Base-by-base conservation (phyloP, 2,797 vertebrate genomes). In the Myotis vivesi region DNA sequence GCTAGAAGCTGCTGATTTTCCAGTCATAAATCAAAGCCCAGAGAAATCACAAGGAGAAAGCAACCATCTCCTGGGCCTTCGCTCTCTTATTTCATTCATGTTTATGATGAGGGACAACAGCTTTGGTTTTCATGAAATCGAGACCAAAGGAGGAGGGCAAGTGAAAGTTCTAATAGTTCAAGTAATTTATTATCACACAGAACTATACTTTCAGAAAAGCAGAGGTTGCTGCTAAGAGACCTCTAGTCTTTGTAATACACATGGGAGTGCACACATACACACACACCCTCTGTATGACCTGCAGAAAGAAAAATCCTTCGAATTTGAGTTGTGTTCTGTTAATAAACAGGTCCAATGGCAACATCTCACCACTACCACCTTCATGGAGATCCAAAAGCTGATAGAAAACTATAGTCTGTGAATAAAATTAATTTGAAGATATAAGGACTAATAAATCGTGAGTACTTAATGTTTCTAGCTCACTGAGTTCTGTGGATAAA, bases 351-450 rank as follows among this genome's bases (percentile, higher is more conserved):
- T 41, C 59, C 53, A 49, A 0, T 4, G 3, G 25, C 59, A 89
- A 73, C n/a, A n/a, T 16, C 4, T 51, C 6, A 36, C 12, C 73
- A 76, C 23, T 25, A 41, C 33, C 16, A 30, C 46, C 30, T 55
- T 77, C 84, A 3, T 12, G 1, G n/a, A 55, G 6, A 55, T 57
- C 13, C 59, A 71, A 55, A 77, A 80, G 33, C 9, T 72, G 44
- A 66, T 33, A 80, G 30, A 91, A 90, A 84, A 94, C 41, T 62
- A 81, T 5, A 46, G 0, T 38, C 62, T 72, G 33, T 17, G 33
- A 72, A 87, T 89, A 89, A 92, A 90, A 81, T 77, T 6, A 93
- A 91, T 83, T 71, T 57, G 91, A 88, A 80, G 38, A n/a, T 33
- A 68, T 16, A 72, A 91, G 25, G 8, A 46, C n/a, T 68, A 59